Evolutionary conservation across 2,797 vertebrate genomes (phyloP).

Genomic region (Clamator glandarius): DNA sequence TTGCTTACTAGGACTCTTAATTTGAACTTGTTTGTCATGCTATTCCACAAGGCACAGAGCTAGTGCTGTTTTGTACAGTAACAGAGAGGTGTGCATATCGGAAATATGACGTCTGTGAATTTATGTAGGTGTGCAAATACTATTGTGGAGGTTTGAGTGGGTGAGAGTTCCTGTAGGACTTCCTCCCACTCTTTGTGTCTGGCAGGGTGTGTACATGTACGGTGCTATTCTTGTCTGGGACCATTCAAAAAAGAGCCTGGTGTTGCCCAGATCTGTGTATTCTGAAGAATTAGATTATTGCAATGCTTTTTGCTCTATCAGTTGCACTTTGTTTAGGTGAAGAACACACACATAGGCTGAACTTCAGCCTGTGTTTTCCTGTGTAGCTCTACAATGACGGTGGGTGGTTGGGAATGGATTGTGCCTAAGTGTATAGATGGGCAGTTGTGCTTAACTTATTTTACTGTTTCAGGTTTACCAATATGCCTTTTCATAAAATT

Average conservation of each 20-base stretch:
- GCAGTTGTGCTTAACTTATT: background rate
- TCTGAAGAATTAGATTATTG: background rate
- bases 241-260: background rate
- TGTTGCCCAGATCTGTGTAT: background rate
- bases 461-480: background rate
- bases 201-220: background rate
- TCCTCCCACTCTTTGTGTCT: no score
- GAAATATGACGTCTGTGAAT: background rate
- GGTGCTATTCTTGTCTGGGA: background rate
- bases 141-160: background rate
- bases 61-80: background rate
- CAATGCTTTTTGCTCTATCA: background rate
- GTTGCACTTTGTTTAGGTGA: background rate
- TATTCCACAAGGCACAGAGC: background rate
- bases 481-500: background rate
- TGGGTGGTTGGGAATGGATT: no score
- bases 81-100: background rate
- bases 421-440: background rate
- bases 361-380: background rate
- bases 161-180: background rate
- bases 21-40: background rate
- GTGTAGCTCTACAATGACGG: fast-evolving
- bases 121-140: background rate
- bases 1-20: background rate
- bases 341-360: background rate